phyloP scores from a whole-genome alignment of 2,797 vertebrate genomes.

The Pipistrellus pipistrellus region DNA sequence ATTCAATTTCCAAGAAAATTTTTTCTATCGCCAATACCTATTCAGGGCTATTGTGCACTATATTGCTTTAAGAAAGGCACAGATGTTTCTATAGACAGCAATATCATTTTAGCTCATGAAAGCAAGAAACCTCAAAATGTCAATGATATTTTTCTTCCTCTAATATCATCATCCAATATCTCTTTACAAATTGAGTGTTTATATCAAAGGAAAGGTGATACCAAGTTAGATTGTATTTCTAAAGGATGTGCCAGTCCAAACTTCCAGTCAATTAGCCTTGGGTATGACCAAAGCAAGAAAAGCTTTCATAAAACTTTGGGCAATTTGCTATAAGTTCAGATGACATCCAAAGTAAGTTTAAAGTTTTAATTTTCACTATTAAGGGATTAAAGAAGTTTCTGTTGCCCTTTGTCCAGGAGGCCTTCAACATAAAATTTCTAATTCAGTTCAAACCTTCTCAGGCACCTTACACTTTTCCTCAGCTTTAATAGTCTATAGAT shows the following conservation, averaged over 20 bases:
- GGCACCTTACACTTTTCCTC: not conserved
- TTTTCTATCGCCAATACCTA: conserved; percentile 3
- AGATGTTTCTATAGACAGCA: conserved; percentile 12
- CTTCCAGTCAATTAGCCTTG: conserved; percentile 34
- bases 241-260: not conserved
- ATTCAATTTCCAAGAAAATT: conserved; percentile 54
- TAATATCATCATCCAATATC: conserved; percentile 34
- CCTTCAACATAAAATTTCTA: not conserved
- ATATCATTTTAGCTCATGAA: conserved; percentile 54
- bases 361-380: conserved; percentile 12
- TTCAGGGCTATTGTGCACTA: conserved; percentile 18
- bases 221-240: conserved; percentile 7
- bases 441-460: not conserved
- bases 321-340: not conserved
- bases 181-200: conserved; percentile 36
- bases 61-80: not conserved
- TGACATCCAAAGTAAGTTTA: not conserved
- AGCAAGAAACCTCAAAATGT: conserved; percentile 52
- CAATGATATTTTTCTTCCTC: conserved; percentile 41
- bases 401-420: not conserved
- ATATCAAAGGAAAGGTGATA: conserved; percentile 25
- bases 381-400: not conserved
- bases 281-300: not conserved
- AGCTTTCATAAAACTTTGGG: not conserved
- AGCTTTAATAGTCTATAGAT: not conserved